These are phyloP conservation scores for Antrozous pallidus DNA, from an alignment of 2,797 vertebrate species.

Conservation along the genomic window DNA sequence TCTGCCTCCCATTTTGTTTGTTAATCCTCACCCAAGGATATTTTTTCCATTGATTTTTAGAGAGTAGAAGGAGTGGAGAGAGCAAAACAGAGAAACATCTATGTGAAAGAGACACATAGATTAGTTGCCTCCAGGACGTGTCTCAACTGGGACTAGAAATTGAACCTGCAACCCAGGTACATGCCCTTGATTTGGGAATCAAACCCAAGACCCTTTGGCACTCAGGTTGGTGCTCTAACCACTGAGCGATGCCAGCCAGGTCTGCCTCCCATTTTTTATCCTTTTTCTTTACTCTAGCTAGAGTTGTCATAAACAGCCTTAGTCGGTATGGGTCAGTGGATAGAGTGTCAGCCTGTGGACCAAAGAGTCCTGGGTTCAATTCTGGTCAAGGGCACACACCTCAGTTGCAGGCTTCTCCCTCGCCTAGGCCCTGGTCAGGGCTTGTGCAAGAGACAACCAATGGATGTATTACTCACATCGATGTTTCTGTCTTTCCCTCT, in stretches of 20 bases:
- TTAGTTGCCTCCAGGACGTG: neutral
- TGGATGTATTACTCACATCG: too few relatives aligned
- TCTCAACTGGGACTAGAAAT: neutral
- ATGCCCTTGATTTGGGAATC: neutral
- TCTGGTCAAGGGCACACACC: too few relatives aligned
- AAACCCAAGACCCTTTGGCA: neutral
- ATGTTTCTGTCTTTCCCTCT: too few relatives aligned
- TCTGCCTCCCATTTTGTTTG: neutral
- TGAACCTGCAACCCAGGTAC: neutral
- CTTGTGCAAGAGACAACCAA: too few relatives aligned
- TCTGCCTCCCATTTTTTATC: neutral
- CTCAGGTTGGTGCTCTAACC: neutral
- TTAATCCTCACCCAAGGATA: neutral
- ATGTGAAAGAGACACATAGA: neutral
- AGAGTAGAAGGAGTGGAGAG: neutral
- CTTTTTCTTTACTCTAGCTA: neutral
- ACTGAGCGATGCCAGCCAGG: neutral
- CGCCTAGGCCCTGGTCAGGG: too few relatives aligned
- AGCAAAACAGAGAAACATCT: neutral
- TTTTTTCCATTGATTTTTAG: neutral
- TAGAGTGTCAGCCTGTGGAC: too few relatives aligned
- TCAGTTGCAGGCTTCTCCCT: too few relatives aligned
- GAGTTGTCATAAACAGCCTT: neutral
- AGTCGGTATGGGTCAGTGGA: too few relatives aligned
- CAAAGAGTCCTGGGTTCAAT: too few relatives aligned